Evolutionary conservation across 2,888 invertebrate genomes (phyloP).

Genomic region (Syrphus vitripennis): DNA sequence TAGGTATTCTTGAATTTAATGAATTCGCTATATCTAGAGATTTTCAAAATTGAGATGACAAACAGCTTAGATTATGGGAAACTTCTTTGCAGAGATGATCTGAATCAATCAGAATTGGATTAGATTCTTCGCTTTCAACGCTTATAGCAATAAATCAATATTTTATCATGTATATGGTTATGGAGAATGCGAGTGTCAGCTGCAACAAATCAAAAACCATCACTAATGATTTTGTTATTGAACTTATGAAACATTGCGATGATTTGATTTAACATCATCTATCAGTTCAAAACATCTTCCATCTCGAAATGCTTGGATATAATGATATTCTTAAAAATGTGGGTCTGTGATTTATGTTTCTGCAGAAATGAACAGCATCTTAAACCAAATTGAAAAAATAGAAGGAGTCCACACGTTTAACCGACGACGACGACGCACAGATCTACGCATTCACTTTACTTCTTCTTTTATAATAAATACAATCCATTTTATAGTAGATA

Average conservation of each 20-base stretch:
- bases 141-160: constrained; percentile 49
- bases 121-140: background rate
- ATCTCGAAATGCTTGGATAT: background rate
- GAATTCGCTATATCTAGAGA: background rate
- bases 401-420: background rate
- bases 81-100: background rate
- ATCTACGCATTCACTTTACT: no score
- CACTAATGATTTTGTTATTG: constrained; percentile 14
- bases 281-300: background rate
- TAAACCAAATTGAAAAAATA: background rate
- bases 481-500: constrained; percentile 5
- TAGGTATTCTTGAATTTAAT: background rate
- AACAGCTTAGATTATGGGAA: background rate
- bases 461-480: no score
- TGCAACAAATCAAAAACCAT: constrained; percentile 49
- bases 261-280: constrained; percentile 49
- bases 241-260: constrained; percentile 59
- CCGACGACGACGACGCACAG: background rate
- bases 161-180: constrained; percentile 21
- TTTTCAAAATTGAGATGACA: background rate
- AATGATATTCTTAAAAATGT: constrained; percentile 58
- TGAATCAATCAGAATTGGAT: background rate
- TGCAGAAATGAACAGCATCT: constrained; percentile 47
- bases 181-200: constrained; percentile 37
- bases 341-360: constrained; percentile 60